phyloP scores from a whole-genome alignment of 2,888 invertebrate species.

The Pteria penguin region DNA sequence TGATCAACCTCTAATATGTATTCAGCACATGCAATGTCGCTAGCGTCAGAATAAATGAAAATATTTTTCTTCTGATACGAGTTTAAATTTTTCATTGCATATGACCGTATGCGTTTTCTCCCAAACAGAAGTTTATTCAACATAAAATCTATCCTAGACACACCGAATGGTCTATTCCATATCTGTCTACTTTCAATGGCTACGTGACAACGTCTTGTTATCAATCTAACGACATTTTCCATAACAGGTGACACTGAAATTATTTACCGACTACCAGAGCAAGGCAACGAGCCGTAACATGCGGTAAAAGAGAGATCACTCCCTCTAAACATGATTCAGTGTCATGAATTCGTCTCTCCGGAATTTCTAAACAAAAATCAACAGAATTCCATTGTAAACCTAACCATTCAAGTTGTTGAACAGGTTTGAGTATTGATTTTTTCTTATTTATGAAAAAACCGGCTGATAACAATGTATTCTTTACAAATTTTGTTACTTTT shows the following conservation, averaged over 20 bases:
- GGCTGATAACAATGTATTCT: neutral
- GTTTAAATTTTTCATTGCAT: neutral
- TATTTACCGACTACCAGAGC: neutral
- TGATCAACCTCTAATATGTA: constrained; percentile 1
- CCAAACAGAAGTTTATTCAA: neutral
- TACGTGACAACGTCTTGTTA: neutral
- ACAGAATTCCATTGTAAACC: neutral
- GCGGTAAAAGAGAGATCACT: neutral
- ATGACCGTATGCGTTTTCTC: neutral
- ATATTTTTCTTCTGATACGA: neutral
- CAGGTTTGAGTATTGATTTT: neutral
- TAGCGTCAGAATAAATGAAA: constrained; percentile 15
- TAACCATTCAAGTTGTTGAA: neutral
- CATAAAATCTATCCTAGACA: too few species aligned
- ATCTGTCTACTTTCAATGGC: neutral
- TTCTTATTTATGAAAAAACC: neutral
- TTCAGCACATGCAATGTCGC: neutral
- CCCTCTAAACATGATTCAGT: neutral
- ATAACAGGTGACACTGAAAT: constrained; percentile 4
- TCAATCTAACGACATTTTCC: neutral
- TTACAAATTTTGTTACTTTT: neutral
- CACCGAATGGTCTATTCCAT: too few species aligned
- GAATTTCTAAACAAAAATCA: neutral
- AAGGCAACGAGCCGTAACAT: neutral
- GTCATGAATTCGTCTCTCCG: neutral